These are phyloP conservation scores for Exocentrus adspersus DNA, from an alignment of 2,888 invertebrate genomes.

Conservation along the genomic window DNA sequence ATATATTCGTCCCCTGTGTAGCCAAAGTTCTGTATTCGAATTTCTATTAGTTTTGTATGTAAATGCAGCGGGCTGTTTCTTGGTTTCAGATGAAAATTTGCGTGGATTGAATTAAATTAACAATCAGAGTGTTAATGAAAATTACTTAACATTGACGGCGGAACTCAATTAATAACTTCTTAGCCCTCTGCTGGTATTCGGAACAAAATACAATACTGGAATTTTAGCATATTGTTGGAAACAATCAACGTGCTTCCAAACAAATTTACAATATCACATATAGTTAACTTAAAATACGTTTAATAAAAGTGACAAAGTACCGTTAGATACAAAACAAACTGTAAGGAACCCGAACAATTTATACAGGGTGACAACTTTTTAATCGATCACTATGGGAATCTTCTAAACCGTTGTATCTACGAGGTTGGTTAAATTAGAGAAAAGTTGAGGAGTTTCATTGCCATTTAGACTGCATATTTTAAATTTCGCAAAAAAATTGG, in stretches of 20 bases:
- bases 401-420: too few relatives aligned
- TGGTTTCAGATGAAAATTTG: conserved; percentile 46
- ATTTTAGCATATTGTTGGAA: not conserved
- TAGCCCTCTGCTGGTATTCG: not conserved
- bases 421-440: too few relatives aligned
- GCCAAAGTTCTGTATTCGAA: conserved; percentile 45
- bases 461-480: too few relatives aligned
- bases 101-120: conserved; percentile 48
- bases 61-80: conserved; percentile 47
- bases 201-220: not conserved
- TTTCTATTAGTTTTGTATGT: conserved; percentile 50
- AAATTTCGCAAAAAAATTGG: too few relatives aligned
- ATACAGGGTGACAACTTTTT: too few relatives aligned
- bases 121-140: conserved; percentile 47
- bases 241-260: not conserved
- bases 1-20: conserved; percentile 39
- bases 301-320: too few relatives aligned
- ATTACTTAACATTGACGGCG: conserved; percentile 41
- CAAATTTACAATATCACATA: too few relatives aligned
- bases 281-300: too few relatives aligned
- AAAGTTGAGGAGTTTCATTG: too few relatives aligned
- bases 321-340: too few relatives aligned
- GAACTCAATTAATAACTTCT: conserved; percentile 44
- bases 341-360: too few relatives aligned
- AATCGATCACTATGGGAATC: too few relatives aligned